These are phyloP conservation scores for Turdus rufiventris DNA, from an alignment of 2,113 vertebrate genomes.

Conservation along the genomic window DNA sequence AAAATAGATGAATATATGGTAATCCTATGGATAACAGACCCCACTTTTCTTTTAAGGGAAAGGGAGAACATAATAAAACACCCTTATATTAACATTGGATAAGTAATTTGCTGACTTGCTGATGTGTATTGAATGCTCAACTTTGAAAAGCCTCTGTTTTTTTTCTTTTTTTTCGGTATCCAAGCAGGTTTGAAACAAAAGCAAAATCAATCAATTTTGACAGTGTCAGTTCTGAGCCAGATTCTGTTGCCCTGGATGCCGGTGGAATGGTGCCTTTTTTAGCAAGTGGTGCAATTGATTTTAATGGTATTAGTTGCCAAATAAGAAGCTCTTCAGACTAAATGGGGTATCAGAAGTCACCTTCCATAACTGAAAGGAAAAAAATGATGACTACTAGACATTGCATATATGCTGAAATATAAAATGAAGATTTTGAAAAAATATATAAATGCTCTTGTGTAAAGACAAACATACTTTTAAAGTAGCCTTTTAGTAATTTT, in stretches of 20 bases:
- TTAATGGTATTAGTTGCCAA: not conserved
- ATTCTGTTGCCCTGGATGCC: not conserved
- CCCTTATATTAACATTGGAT: not conserved
- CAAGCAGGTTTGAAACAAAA: not conserved
- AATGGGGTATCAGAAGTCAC: not conserved
- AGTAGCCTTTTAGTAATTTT: not conserved
- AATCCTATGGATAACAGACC: not conserved
- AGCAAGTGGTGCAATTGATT: constrained; percentile 15
- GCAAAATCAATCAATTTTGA: constrained; percentile 7
- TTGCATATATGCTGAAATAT: not conserved
- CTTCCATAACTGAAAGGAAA: not conserved
- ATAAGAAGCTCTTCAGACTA: not conserved
- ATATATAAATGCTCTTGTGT: not conserved
- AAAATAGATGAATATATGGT: not conserved
- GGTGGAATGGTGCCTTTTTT: not conserved
- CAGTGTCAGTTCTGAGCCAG: constrained; percentile 4
- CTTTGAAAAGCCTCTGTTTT: not conserved
- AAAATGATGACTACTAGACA: not conserved
- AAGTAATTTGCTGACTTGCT: not conserved
- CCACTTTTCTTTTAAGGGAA: not conserved
- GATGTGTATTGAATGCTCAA: not conserved
- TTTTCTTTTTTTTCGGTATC: not conserved
- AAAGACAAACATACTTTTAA: not conserved
- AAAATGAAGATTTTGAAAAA: not conserved
- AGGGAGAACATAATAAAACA: not conserved